These are phyloP conservation scores for Cyanoderma ruficeps DNA, from an alignment of 2,113 vertebrate genomes.

Conservation along the genomic window DNA sequence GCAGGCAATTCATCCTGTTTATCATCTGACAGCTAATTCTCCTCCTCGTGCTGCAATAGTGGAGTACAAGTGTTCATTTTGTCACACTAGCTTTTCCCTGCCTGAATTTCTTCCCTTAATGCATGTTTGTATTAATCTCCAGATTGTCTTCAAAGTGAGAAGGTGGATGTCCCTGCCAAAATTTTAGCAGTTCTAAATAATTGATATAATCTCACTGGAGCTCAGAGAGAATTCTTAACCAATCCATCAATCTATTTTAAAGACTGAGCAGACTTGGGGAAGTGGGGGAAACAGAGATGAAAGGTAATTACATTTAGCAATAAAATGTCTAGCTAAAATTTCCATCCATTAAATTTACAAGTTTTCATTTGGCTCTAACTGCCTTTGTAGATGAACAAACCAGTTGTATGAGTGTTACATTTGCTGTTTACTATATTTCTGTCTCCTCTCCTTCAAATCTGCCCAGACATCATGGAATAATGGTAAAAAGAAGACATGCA, in stretches of 20 bases:
- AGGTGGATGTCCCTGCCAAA: constrained; percentile 43
- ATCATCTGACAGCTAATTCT: constrained; percentile 66
- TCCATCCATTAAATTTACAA: not conserved
- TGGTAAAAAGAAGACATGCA: not conserved
- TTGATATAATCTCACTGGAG: constrained; percentile 43
- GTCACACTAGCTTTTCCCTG: constrained; percentile 34
- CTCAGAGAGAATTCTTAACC: constrained; percentile 25
- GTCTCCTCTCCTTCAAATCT: not conserved
- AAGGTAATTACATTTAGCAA: not conserved
- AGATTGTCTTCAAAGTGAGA: constrained; percentile 52
- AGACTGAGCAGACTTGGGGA: not conserved
- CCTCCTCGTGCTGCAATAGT: not conserved
- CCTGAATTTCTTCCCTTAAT: constrained; percentile 42
- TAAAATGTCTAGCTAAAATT: not conserved
- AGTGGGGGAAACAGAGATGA: not conserved
- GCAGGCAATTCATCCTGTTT: constrained; percentile 57
- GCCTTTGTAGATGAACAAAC: not conserved
- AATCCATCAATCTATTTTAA: constrained; percentile 31
- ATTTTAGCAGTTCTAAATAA: constrained; percentile 53
- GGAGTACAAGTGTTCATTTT: constrained; percentile 63
- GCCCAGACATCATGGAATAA: not conserved
- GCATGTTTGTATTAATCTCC: constrained; percentile 35
- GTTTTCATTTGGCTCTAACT: not conserved
- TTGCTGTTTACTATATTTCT: not conserved
- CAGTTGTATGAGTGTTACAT: not conserved